These are phyloP conservation scores for Brienomyrus longianalis DNA, from an alignment of 2,113 vertebrate genomes.

Conservation along the genomic window DNA sequence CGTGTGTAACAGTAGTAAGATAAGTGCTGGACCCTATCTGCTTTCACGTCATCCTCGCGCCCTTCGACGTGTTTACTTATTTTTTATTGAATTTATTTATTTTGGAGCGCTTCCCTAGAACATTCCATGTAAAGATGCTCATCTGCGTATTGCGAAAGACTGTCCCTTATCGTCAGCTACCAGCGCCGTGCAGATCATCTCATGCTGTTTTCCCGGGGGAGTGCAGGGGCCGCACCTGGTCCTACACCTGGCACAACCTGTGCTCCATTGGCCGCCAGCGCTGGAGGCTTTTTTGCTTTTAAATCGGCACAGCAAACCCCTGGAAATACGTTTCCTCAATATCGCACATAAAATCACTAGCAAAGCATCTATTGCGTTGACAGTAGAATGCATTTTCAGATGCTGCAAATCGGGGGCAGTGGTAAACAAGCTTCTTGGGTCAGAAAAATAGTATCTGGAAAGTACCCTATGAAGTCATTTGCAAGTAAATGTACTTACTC, in stretches of 20 bases:
- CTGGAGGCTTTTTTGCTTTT: not conserved
- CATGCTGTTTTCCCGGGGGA: not conserved
- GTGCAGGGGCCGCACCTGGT: not conserved
- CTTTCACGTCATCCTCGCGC: not conserved
- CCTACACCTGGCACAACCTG: slow-evolving; percentile 25
- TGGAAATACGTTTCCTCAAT: not conserved
- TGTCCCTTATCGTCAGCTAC: not conserved
- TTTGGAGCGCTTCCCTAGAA: not conserved
- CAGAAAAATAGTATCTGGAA: slow-evolving; percentile 15
- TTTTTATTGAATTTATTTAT: not conserved
- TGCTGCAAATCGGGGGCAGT: not conserved
- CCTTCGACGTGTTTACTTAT: not conserved
- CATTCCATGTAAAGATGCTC: not conserved
- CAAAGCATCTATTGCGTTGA: not conserved
- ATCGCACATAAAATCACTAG: not conserved
- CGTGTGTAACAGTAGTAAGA: not conserved
- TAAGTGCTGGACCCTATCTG: not conserved
- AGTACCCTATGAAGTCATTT: slow-evolving; percentile 31
- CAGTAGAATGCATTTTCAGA: not conserved
- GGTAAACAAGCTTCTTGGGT: not conserved
- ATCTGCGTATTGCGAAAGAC: not conserved
- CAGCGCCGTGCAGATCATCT: not conserved
- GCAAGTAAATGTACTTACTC: slow-evolving; percentile 23
- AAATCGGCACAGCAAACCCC: not conserved
- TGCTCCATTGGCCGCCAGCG: not conserved